Percentiles rank a stretch among this genome's conserved stretches.
These are phyloP conservation scores for Drosophila quadrilineata DNA, from an alignment of 1,140 invertebrate genomes.

Conservation along the genomic window DNA sequence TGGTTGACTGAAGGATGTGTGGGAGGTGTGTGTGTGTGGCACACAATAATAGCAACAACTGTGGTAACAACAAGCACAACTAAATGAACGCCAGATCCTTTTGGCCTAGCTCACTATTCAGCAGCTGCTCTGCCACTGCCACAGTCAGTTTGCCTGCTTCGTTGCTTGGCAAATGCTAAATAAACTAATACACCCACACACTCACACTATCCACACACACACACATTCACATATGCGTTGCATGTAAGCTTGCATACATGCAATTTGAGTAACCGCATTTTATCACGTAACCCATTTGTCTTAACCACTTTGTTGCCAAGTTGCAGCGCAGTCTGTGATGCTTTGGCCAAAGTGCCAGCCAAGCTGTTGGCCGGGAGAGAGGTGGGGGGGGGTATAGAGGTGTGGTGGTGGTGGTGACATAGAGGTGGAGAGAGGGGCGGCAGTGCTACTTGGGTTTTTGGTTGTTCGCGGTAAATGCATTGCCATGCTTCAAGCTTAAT, in stretches of 20 bases:
- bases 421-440: too few relatives aligned
- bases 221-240: slow-evolving; percentile 46
- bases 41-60: slow-evolving; percentile 24
- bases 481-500: slow-evolving; percentile 78
- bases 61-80: slow-evolving; percentile 37
- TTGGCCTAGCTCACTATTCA: slow-evolving; percentile 51
- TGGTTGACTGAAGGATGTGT: too few relatives aligned
- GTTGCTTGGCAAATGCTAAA: slow-evolving; percentile 63
- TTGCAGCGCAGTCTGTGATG: slow-evolving; percentile 78
- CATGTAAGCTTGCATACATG: slow-evolving; percentile 75
- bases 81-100: slow-evolving; percentile 56
- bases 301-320: slow-evolving; percentile 80
- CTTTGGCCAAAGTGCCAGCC: slow-evolving; percentile 65
- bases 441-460: too few relatives aligned
- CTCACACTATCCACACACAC: slow-evolving; percentile 17
- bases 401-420: too few relatives aligned
- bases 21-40: too few relatives aligned
- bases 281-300: slow-evolving; percentile 81
- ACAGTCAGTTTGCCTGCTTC: too few relatives aligned
- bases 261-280: slow-evolving; percentile 81
- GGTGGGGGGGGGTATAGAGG: not conserved
- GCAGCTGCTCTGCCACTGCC: too few relatives aligned
- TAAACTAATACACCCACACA: slow-evolving; percentile 50
- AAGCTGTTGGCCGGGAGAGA: slow-evolving; percentile 19
- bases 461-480: slow-evolving; percentile 63